Evolutionary conservation across 2,113 vertebrate genomes (phyloP).

Genomic region (Bubo scandiacus): DNA sequence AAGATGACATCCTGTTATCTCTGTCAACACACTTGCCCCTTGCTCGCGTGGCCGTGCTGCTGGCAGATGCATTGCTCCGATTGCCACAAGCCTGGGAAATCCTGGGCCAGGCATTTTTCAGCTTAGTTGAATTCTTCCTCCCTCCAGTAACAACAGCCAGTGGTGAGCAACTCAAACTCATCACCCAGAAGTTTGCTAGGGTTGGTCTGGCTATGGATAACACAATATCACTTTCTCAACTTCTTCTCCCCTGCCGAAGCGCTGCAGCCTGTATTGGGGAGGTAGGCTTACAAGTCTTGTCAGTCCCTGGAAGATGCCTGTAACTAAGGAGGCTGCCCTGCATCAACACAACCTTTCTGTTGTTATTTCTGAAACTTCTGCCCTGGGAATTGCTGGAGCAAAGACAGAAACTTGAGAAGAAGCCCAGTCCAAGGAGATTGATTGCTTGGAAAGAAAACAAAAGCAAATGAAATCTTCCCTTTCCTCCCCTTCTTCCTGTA

Average conservation of each 20-base stretch:
- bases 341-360: slow-evolving; percentile 14
- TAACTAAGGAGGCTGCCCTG: neutral
- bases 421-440: slow-evolving; percentile 9
- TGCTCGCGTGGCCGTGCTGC: rapidly evolving
- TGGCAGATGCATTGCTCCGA: neutral
- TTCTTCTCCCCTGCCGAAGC: neutral
- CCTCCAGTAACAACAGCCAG: neutral
- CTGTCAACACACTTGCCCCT: neutral
- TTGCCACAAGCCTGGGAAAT: neutral
- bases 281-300: neutral
- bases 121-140: neutral
- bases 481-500: slow-evolving; percentile 1
- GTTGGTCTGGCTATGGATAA: neutral
- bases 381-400: slow-evolving; percentile 27
- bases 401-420: slow-evolving; percentile 50
- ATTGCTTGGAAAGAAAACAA: slow-evolving; percentile 51
- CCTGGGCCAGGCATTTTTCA: neutral
- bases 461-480: slow-evolving; percentile 32
- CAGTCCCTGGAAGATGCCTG: neutral
- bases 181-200: neutral
- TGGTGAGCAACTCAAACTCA: neutral
- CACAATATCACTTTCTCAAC: neutral
- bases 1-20: neutral
- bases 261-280: neutral
- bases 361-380: slow-evolving; percentile 5